Evolutionary conservation across 2,888 invertebrate species (phyloP), one percentile per base, ranked within the genome.

Genomic region (Drosophila yooni): DNA sequence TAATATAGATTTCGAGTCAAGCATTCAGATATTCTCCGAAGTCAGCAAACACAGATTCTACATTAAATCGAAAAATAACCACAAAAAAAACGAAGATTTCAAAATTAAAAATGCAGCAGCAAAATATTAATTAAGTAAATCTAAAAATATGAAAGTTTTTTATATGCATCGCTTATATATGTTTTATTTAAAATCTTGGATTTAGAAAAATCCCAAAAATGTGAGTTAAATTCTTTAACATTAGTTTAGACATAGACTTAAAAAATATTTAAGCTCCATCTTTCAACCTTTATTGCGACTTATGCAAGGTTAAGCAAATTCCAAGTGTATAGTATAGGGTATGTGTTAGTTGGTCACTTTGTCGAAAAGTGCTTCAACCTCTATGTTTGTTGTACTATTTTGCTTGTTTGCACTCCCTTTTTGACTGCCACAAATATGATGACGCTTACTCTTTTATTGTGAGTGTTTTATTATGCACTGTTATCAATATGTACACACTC

Each of bases 351-450:
- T 4, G 10, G n/a, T 27, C 21, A 27, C 1, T 8, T 3, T 4
- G 13, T 8, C 1, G 5, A 0, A 0, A 13, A 29, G 10, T 34
- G 33, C 4, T 27, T 64, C 33, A 21, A 59, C 48, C 33, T 34
- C 34, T 34, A n/a, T 53, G 51, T 72, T 69, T 75, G 46, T 73
- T 70, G 70, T 66, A 62, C 62, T 38, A 21, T 51, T 53, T 65
- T 60, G 46, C 31, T 60, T 76, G 60, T 66, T 70, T 72, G 38
- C 58, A 3, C 38, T n/a, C 13, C 65, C 52, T 53, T 59, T 78
- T 59, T 63, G 69, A 68, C 63, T 61, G 69, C 72, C 74, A 61
- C 81, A 81, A 81, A 82, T 81, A 76, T 81, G 79, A 79, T 68
- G 81, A 78, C 66, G 68, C 66, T 80, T 70, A 72, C 79, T 66